Evolutionary conservation across 2,888 invertebrate genomes (phyloP).

Genomic region (Drosophila pseudotakahashii): DNA sequence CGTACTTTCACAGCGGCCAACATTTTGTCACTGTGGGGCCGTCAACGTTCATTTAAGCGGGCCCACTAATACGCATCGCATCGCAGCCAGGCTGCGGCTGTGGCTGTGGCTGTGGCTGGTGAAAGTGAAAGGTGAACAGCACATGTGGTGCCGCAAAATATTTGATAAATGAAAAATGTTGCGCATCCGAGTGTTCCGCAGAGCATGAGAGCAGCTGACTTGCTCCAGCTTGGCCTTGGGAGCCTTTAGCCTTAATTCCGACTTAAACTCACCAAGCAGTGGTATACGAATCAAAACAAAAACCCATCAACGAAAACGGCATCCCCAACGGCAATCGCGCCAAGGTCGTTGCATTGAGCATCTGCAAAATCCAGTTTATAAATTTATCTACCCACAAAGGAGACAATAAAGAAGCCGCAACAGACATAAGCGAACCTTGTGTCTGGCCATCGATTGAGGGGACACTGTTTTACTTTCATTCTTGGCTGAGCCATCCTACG

Average conservation of each 20-base stretch:
- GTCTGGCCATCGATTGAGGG: neutral
- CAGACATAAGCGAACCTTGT: constrained; percentile 6
- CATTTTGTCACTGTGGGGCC: constrained; percentile 36
- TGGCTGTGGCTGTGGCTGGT: constrained; percentile 41
- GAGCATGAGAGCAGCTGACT: constrained; percentile 12
- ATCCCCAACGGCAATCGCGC: constrained; percentile 20
- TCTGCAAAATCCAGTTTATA: constrained; percentile 66
- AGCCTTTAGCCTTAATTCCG: constrained; percentile 41
- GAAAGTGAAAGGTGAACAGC: constrained; percentile 66
- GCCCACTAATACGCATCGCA: constrained; percentile 26
- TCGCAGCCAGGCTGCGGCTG: constrained; percentile 1
- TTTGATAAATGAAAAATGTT: constrained; percentile 46
- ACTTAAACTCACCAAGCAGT: constrained; percentile 11
- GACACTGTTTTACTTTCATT: constrained; percentile 15
- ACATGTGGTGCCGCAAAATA: constrained; percentile 34
- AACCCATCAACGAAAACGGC: constrained; percentile 12
- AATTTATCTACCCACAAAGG: constrained; percentile 30
- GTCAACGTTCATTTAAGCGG: constrained; percentile 30
- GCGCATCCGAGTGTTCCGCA: neutral
- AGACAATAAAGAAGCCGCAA: constrained; percentile 37
- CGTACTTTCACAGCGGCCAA: constrained; percentile 18
- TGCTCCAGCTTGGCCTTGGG: constrained; percentile 38
- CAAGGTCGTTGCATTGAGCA: constrained; percentile 54
- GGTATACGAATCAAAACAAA: constrained; percentile 19
- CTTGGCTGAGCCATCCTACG: neutral